phyloP scores from a whole-genome alignment of 2,113 vertebrate species.

The Melanocharis versteri region DNA sequence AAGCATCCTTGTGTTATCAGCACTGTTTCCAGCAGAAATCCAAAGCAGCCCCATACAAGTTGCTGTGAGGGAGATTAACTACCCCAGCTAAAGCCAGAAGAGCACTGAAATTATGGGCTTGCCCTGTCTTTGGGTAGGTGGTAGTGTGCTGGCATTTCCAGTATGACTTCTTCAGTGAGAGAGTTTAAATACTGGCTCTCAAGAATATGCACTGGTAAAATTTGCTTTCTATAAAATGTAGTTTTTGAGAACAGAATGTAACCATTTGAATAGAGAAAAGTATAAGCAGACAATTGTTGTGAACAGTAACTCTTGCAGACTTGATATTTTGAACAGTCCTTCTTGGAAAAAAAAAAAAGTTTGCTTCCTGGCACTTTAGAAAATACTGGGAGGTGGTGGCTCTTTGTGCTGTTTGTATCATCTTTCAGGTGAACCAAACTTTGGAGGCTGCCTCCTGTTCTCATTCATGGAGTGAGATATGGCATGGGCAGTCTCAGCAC shows the following conservation, averaged over 20 bases:
- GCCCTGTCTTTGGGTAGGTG: not conserved
- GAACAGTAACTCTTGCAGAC: not conserved
- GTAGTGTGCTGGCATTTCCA: not conserved
- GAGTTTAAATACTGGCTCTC: not conserved
- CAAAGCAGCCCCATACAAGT: not conserved
- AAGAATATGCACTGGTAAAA: not conserved
- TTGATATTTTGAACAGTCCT: not conserved
- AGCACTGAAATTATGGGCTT: not conserved
- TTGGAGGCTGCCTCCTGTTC: not conserved
- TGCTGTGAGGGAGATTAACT: not conserved
- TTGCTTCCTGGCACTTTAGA: not conserved
- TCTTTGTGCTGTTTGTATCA: not conserved
- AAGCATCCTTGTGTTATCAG: not conserved
- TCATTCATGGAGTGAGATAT: not conserved
- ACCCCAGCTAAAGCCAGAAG: not conserved
- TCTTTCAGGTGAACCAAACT: not conserved
- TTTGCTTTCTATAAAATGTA: not conserved
- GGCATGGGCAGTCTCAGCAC: accelerated
- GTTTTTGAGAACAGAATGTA: not conserved
- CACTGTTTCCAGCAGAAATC: not conserved
- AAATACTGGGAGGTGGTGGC: not conserved
- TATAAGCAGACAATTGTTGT: not conserved
- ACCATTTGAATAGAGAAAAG: not conserved
- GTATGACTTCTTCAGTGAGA: not conserved
- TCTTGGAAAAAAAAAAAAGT: not conserved